Evolutionary conservation across 2,888 invertebrate species (phyloP).

Genomic region (Nephrotoma appendiculata): DNA sequence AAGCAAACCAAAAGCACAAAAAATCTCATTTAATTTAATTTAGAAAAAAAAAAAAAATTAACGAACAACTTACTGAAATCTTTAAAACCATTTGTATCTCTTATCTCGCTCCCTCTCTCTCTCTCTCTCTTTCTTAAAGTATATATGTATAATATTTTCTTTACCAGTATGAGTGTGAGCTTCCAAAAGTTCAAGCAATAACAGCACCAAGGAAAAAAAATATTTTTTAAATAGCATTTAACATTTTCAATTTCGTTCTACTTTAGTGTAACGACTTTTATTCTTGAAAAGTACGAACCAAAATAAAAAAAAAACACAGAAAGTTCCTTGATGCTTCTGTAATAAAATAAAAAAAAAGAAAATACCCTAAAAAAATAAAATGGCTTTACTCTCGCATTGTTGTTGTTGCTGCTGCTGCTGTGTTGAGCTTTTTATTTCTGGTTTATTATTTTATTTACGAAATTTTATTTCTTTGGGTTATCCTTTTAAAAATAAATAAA

Average conservation of each 20-base stretch:
- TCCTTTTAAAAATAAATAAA: neutral
- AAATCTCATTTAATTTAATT: neutral
- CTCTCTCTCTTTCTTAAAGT: too few species aligned
- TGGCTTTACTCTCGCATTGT: neutral
- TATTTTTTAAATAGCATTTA: neutral
- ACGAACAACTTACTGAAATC: neutral
- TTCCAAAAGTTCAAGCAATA: neutral
- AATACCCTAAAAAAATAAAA: neutral
- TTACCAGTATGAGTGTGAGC: neutral
- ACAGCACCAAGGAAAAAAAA: neutral
- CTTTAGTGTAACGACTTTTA: neutral
- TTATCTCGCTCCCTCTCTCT: neutral
- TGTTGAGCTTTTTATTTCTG: neutral
- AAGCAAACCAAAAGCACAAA: neutral
- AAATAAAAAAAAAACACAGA: neutral
- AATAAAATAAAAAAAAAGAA: neutral
- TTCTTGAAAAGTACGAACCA: neutral
- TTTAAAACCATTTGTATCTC: neutral
- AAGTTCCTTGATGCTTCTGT: neutral
- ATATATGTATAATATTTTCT: too few species aligned
- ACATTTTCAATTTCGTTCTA: neutral
- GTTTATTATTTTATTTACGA: neutral
- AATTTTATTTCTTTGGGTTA: neutral
- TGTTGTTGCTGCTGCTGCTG: neutral
- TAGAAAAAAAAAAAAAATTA: neutral